A percentile compares a stretch with the other conserved stretches of the same genome.
Evolutionary conservation across 2,888 invertebrate species (phyloP).

Genomic region (Volucella zonaria): DNA sequence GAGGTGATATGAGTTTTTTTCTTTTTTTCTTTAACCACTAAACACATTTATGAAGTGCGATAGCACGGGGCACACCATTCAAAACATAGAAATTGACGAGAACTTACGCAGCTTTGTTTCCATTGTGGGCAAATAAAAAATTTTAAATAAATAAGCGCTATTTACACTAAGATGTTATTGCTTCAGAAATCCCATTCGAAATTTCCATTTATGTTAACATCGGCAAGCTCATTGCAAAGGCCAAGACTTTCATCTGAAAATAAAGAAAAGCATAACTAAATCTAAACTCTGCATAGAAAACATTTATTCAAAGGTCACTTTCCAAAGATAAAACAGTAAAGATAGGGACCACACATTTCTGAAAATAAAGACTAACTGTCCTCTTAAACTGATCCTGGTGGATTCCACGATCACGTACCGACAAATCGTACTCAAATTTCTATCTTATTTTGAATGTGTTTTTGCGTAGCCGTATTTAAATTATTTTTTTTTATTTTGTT

Average conservation of each 20-base stretch:
- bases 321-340: too few relatives aligned
- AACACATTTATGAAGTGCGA: not conserved
- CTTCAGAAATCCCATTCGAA: slow-evolving; percentile 77
- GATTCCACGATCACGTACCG: too few relatives aligned
- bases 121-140: slow-evolving; percentile 1
- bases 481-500: too few relatives aligned
- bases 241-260: slow-evolving; percentile 77
- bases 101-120: not conserved
- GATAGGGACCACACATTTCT: too few relatives aligned
- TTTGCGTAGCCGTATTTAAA: too few relatives aligned
- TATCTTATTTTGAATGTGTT: too few relatives aligned
- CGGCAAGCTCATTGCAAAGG: slow-evolving; percentile 77
- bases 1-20: slow-evolving; percentile 24
- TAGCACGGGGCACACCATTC: not conserved
- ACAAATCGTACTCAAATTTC: too few relatives aligned
- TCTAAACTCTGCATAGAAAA: too few relatives aligned
- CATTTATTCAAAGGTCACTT: too few relatives aligned
- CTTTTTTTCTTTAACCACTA: not conserved
- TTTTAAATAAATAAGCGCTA: slow-evolving; percentile 32
- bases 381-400: too few relatives aligned
- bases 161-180: not conserved
- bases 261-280: not conserved
- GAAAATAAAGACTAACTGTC: too few relatives aligned
- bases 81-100: slow-evolving; percentile 8
- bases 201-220: slow-evolving; percentile 76